Base-by-base conservation (phyloP, 1,140 invertebrate species). In the Cylas formicarius region DNA sequence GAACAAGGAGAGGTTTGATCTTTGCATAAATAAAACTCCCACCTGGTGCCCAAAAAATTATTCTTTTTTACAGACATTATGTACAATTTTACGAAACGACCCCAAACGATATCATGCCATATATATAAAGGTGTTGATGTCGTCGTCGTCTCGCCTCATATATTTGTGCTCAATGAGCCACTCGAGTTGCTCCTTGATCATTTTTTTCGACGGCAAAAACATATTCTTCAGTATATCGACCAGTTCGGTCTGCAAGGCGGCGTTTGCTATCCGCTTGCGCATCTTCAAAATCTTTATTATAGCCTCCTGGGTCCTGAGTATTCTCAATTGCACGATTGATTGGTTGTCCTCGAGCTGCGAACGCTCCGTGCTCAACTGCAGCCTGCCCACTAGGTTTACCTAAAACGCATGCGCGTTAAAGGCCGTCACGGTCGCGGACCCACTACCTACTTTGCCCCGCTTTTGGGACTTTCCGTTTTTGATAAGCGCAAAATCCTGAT, bases 111-210 rank as follows among this genome's bases (percentile, higher is more conserved):
- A 40, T 79, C 80, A 97, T 66, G 93, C 90, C 81, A 97, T 89
- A 68, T 98, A 98, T 60, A 96, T 90, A 75, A 97, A 98, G 57
- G 88, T 90, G 70, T 97, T 97, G 60, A 97, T 96, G 67, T 97
- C 91, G 53, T 94, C 89, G 57, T 97, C 92, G 67, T 97, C 92
- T 50, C 96, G 75, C 44, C 79, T 75, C 82, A 99, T 96, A 66
- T 97, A 98, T 67, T 97, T 96, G 63, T 97, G 89, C 71, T 99
- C 95, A 54, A 99, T 98, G 7, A 99, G 76, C 94, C 94, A 98
- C 68, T 99, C 95, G 21, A 98, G 82, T 72, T 98, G 95, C 72
- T 99, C 94, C 72, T 99, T 99, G 52, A 99, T 97, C 82, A 98
- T 90, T 71, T 97, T 97, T 71, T 96, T 96, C 47, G 91, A 94